Evolutionary conservation across 2,888 invertebrate genomes (phyloP), one percentile per base, ranked within the genome.

Genomic region (Epistrophe eligans): DNA sequence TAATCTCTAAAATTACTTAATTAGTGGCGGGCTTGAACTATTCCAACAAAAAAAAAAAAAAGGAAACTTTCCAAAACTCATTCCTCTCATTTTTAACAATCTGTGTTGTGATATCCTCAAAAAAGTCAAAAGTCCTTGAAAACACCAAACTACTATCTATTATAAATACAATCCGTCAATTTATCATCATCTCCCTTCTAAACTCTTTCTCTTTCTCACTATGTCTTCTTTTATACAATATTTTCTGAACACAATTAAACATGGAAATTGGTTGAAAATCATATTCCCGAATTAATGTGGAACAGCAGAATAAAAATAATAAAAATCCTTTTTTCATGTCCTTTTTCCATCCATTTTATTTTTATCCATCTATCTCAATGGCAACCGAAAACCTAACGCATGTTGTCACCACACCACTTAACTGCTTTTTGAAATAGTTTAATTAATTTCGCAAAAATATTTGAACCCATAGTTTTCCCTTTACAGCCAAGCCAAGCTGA

Each of bases 361-460:
- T 50, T 19, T n/a, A 55, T 32, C 7, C 52, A 55, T 55, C 28
- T 15, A 28, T 55, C 32, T 50, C 50, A 67, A 67, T 50, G 50
- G 50, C 67, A 67, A 67, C 67, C 67, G 17, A 52, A 64, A 45
- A 66, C n/a, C 55, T 35, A 66, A 77, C 77, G 55, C 80, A 70
- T 67, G 40, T 71, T 76, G 82, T 83, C 82, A 73, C 72, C 77
- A 83, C 66, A 72, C 72, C 77, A 83, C 77, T 67, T 67, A 73
- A 79, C 82, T 73, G 79, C 73, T 83, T 83, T 83, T 73, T 73
- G 66, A 83, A 83, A 83, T 83, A 83, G 82, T 83, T 83, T 83
- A 83, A 83, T 83, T 77, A 73, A 73, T 83, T 83, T 83, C 72
- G 45, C 67, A 73, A 77, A 71, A 64, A 72, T 76, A 62, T 57